Evolutionary conservation across 2,888 invertebrate genomes (phyloP), one percentile per base, ranked within the genome.

Genomic region (Trilocha varians): DNA sequence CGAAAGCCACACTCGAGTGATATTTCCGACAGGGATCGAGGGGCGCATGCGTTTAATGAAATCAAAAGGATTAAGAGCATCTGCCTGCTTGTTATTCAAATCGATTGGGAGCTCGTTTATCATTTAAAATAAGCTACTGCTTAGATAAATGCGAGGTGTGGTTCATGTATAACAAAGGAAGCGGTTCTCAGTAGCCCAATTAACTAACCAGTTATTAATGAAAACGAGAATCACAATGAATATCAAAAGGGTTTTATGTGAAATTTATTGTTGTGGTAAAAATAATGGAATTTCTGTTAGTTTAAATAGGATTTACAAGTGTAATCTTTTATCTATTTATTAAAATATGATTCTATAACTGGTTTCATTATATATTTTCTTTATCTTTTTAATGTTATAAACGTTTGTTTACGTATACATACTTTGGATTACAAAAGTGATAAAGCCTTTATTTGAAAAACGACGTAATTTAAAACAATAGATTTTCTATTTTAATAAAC

Each of bases 1-100:
- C 65, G 69, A 67, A 69, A 62, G 65, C 70, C 61, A 61, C 69
- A 67, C 72, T 77, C 77, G 74, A 83, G 78, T 83, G 85, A 85
- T 85, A 84, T 84, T 84, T 85, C 85, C 84, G 85, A 84, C 84
- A 82, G 66, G 71, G 69, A 67, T 69, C 69, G 70, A 78, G 71
- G 76, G 79, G 82, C 76, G 83, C 84, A 83, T 82, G 84, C 79
- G 77, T 82, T 83, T 80, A 85, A 84, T 82, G 79, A 83, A 84
- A 84, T 84, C 80, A 85, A 84, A 84, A 79, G 85, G 85, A 85
- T 85, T 84, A 84, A 83, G 70, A 79, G 83, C 85, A 85, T 85
- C 85, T 85, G 85, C 83, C 80, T 77, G 73, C 76, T 85, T 85
- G 80, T 84, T 85, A 84, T 84, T 85, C 79, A 85, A 85, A 84